phyloP scores from a whole-genome alignment of 1,140 invertebrate genomes.

The Ceratina japonica region DNA sequence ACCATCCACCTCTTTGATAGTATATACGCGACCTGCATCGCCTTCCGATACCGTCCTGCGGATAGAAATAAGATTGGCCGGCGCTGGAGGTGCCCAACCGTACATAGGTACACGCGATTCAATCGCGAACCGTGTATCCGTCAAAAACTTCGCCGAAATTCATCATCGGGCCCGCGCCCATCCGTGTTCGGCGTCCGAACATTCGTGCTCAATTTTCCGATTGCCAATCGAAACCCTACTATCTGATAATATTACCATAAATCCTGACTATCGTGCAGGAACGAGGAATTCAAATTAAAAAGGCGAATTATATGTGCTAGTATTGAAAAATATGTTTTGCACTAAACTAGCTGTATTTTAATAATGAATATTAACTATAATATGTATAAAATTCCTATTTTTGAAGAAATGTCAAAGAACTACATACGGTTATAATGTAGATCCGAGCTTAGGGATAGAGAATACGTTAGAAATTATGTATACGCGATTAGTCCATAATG shows the following conservation, averaged over 20 bases:
- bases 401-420: too few species aligned
- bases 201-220: conserved; percentile 13
- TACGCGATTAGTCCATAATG: background rate
- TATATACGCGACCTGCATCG: conserved; percentile 60
- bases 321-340: too few species aligned
- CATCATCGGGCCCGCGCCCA: background rate
- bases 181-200: background rate
- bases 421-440: too few species aligned
- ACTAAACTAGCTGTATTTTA: too few species aligned
- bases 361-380: too few species aligned
- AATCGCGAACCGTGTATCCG: conserved; percentile 26
- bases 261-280: background rate
- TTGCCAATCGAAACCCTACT: conserved; percentile 21
- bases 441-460: too few species aligned
- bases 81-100: background rate
- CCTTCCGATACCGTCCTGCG: conserved; percentile 38
- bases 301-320: too few species aligned
- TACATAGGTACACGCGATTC: conserved; percentile 40
- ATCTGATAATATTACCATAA: background rate
- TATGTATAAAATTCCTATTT: too few species aligned
- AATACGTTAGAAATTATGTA: too few species aligned
- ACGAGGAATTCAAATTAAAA: background rate
- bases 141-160: conserved; percentile 36
- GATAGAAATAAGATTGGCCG: conserved; percentile 62
- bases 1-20: conserved; percentile 42